Base-by-base conservation (phyloP, 1,140 invertebrate species). In the Heliconius nattereri region DNA sequence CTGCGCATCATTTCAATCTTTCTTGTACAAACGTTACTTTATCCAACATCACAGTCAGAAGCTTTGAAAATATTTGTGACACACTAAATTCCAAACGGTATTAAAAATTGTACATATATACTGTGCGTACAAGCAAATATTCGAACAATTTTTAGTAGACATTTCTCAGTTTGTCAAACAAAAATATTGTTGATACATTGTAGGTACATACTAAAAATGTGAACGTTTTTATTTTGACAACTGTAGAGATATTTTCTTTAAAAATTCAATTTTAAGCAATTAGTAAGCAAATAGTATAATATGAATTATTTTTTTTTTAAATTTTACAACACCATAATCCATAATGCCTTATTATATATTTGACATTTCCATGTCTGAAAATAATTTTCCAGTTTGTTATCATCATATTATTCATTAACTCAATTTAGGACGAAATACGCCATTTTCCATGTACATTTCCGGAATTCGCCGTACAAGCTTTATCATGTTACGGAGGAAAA, bases 401-500 rank as follows among this genome's bases (percentile, higher is more conserved):
- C 13, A 29, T 66, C 20, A 66, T 66, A 66, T 26, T 66, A 26
- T 2, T 19, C 6, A 66, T 66, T 60, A 60, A 52, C n/a, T 16
- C 11, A 66, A 66, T 66, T n/a, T 66, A 9, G 3, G 11, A 23
- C 26, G 60, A 66, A 66, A 29, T 23, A 29, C 3, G 23, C 23
- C 29, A 66, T 66, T 66, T 66, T 66, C 60, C 23, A 66, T 9
- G 3, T 35, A n/a, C 54, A 60, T n/a, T 71, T 78, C 32, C 52
- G 32, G 26, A 11, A 79, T 35, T 26, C 7, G 71, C 54, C 37
- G 19, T 23, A 20, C 73, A 49, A 75, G 23, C 6, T 71, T 79
- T 71, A 80, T 80, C 75, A 19, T 49, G 54, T 80, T 73, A 80
- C n/a, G 54, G 26, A 6, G 45, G 57, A 79, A 73, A 80, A 76